Evolutionary conservation across 2,888 invertebrate species (phyloP).

Genomic region (Megamerina dolium): DNA sequence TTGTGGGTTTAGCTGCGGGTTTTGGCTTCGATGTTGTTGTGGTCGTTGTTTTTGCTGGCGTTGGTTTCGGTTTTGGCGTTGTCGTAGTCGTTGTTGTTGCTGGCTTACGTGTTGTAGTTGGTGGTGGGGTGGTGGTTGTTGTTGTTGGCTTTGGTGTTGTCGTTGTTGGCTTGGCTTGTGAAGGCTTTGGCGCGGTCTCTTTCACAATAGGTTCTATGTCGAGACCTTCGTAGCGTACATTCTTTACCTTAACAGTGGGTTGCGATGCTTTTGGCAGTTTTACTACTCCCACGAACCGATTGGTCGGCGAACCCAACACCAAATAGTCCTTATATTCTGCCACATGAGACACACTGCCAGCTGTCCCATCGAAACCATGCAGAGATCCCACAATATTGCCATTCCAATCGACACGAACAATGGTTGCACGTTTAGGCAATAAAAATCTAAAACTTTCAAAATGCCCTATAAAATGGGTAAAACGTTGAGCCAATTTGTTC

Average conservation of each 20-base stretch:
- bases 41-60: conserved; percentile 14
- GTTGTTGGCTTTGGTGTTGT: conserved; percentile 22
- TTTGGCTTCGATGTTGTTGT: conserved; percentile 15
- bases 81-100: conserved; percentile 27
- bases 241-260: conserved; percentile 36
- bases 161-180: conserved; percentile 24
- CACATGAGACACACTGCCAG: conserved; percentile 59
- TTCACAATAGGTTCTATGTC: conserved; percentile 37
- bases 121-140: conserved; percentile 21
- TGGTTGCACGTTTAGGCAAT: conserved; percentile 51
- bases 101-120: conserved; percentile 16
- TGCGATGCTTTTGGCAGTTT: conserved; percentile 49
- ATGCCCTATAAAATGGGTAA: conserved; percentile 63
- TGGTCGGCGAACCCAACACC: conserved; percentile 64
- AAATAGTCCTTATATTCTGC: conserved; percentile 60
- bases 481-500: conserved; percentile 58
- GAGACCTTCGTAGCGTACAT: conserved; percentile 42
- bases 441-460: conserved; percentile 49
- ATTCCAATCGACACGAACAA: conserved; percentile 63
- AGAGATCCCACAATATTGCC: conserved; percentile 67
- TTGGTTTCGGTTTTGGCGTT: conserved; percentile 24
- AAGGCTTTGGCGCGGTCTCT: conserved; percentile 28
- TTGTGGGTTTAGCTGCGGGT: conserved; percentile 22
- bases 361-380: conserved; percentile 57
- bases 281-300: conserved; percentile 61